Conservation (phyloP, 1,140 invertebrate species). For the Nasonia vitripennis region DNA sequence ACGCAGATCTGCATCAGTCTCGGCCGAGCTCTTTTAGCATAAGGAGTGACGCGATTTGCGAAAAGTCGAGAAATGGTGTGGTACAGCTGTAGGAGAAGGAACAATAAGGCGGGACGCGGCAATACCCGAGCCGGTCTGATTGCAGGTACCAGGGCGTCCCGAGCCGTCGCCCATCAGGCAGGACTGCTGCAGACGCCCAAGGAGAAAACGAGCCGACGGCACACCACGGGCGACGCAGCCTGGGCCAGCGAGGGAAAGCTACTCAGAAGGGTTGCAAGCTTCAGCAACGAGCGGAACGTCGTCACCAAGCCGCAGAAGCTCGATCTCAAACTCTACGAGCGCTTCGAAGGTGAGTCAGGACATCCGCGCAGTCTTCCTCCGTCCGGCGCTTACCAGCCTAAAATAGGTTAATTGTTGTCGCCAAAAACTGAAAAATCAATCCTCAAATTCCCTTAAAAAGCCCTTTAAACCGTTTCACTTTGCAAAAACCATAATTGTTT, state of each 20-base stretch:
- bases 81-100: neutral
- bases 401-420: no score
- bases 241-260: constrained; percentile 79
- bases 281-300: constrained; percentile 83
- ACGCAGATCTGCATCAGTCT: no score
- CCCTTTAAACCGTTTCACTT: no score
- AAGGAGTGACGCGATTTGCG: neutral
- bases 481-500: no score
- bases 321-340: constrained; percentile 88
- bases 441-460: no score
- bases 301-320: constrained; percentile 85
- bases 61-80: neutral
- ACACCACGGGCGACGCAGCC: constrained; percentile 72
- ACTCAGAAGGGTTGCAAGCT: constrained; percentile 87
- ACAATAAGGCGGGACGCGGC: neutral
- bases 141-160: constrained; percentile 54
- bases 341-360: constrained; percentile 87
- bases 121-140: constrained; percentile 67
- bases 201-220: constrained; percentile 62
- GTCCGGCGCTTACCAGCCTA: no score
- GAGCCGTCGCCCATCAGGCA: neutral
- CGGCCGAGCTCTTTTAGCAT: neutral
- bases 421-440: no score
- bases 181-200: constrained; percentile 22
- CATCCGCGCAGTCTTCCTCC: no score